phyloP scores from a whole-genome alignment of 2,888 invertebrate species.

The Epinotia brunnichana region DNA sequence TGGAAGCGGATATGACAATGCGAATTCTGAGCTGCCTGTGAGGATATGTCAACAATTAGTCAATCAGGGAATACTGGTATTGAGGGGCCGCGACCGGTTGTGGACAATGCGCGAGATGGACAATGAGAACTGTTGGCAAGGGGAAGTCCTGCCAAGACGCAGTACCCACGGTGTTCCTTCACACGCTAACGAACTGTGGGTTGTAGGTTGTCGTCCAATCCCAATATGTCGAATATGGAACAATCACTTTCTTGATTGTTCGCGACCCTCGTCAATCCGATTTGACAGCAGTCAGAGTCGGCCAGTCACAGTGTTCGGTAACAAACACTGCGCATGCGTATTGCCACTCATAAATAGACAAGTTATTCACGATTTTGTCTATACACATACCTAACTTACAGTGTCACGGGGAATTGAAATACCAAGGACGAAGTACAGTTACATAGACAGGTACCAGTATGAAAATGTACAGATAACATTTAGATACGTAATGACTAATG shows the following conservation, averaged over 20 bases:
- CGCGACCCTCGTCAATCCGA: slow-evolving; percentile 68
- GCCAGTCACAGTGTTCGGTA: slow-evolving; percentile 28
- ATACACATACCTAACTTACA: neutral
- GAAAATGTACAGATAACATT: slow-evolving; percentile 1
- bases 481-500: slow-evolving; percentile 8
- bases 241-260: slow-evolving; percentile 53
- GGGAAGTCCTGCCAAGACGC: slow-evolving; percentile 59
- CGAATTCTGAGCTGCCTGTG: slow-evolving; percentile 28
- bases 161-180: slow-evolving; percentile 52
- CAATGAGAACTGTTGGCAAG: slow-evolving; percentile 66
- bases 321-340: slow-evolving; percentile 18
- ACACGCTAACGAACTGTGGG: slow-evolving; percentile 63
- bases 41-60: slow-evolving; percentile 57
- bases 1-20: slow-evolving; percentile 36
- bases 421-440: neutral
- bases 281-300: slow-evolving; percentile 54
- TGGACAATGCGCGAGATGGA: slow-evolving; percentile 64
- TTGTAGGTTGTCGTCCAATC: slow-evolving; percentile 63
- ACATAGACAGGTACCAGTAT: neutral
- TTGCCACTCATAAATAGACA: slow-evolving; percentile 2
- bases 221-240: slow-evolving; percentile 62
- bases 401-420: neutral
- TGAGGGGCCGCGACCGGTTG: slow-evolving; percentile 66
- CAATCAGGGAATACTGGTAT: slow-evolving; percentile 58
- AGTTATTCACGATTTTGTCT: neutral